These are phyloP conservation scores for Australoheros facetus DNA, from an alignment of 2,797 vertebrate species.

Conservation along the genomic window DNA sequence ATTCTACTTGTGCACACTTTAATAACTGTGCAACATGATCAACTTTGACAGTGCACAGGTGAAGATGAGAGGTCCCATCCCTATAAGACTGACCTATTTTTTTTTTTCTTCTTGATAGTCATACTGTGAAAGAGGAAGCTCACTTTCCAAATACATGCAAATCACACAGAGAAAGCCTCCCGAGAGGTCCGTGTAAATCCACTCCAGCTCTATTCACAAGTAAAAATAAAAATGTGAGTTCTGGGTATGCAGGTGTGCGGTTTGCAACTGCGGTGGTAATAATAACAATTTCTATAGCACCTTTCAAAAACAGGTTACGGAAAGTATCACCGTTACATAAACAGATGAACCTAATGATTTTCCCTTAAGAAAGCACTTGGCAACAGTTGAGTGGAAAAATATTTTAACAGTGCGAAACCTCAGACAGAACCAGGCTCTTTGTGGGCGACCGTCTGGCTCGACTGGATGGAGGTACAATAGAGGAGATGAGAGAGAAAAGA, in stretches of 20 bases:
- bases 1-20: not conserved
- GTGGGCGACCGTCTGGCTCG: slow-evolving; percentile 20
- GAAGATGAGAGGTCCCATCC: slow-evolving; percentile 15
- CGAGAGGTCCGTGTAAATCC: slow-evolving; percentile 8
- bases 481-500: not conserved
- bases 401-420: not conserved
- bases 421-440: not conserved
- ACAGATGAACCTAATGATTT: not conserved
- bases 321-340: not conserved
- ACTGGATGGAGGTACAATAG: not conserved
- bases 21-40: slow-evolving; percentile 5
- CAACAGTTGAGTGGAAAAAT: not conserved
- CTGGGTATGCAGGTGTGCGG: not conserved
- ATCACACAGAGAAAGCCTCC: slow-evolving; percentile 10
- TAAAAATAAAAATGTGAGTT: not conserved
- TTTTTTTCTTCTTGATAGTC: not conserved
- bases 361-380: not conserved
- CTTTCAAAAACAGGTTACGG: not conserved
- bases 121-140: not conserved
- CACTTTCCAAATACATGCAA: slow-evolving; percentile 14
- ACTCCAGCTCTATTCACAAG: not conserved
- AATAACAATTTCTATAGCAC: slow-evolving; percentile 1
- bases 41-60: slow-evolving; percentile 16
- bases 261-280: not conserved
- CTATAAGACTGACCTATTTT: slow-evolving; percentile 33